Conservation (phyloP, 2,797 vertebrate genomes). For the Cossypha caffra region DNA sequence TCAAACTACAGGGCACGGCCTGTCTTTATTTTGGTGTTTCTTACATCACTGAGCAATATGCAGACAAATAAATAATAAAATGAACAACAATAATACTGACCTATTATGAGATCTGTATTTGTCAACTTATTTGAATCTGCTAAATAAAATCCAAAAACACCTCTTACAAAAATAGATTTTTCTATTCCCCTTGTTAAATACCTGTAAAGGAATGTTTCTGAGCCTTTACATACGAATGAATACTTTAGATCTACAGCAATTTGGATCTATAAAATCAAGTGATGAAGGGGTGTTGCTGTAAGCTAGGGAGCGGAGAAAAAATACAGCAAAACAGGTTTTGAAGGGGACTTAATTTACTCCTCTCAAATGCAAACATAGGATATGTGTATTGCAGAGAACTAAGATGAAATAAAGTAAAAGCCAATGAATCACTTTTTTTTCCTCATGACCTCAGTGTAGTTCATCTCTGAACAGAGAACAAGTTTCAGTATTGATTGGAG, state of each 20-base stretch:
- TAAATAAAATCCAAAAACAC: constrained; percentile 28
- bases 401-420: not conserved
- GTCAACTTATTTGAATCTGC: not conserved
- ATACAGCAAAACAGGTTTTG: too few species aligned
- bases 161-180: not conserved
- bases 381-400: not conserved
- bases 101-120: not conserved
- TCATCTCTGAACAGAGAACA: not conserved
- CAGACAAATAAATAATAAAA: constrained; percentile 40
- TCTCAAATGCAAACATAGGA: not conserved
- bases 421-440: not conserved
- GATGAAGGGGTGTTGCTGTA: not conserved
- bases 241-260: not conserved
- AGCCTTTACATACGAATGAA: not conserved
- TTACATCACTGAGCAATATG: constrained; percentile 12
- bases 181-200: not conserved
- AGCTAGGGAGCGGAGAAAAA: too few species aligned
- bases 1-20: not conserved
- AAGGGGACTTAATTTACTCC: not conserved
- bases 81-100: not conserved
- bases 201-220: not conserved
- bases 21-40: constrained; percentile 17
- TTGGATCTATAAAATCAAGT: not conserved
- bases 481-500: not conserved
- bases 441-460: not conserved